Base-by-base conservation (phyloP, 2,888 invertebrate genomes). In the Ypsolopha scabrella region DNA sequence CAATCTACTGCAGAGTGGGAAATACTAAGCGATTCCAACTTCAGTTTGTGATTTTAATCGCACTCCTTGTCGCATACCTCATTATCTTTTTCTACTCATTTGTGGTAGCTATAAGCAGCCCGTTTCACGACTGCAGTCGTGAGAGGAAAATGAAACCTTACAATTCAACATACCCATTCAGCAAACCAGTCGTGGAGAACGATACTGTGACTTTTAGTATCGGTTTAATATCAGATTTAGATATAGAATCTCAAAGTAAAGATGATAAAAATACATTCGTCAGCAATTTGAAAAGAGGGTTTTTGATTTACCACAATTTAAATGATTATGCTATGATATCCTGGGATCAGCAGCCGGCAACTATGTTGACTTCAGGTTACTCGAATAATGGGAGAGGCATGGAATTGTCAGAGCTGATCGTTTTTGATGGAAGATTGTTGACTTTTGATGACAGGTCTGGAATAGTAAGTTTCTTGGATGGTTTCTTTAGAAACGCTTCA, bases 371-470 rank as follows among this genome's bases (percentile, higher is more conserved):
- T 13, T 94, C 95, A 0, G 90, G 90, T 38, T 91, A 94, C 66
- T 89, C 94, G 0, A 88, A 93, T 55, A 96, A 94, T 68, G 97
- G 94, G 3, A 88, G 98, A 61, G 97, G 97, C 1, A 98, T 99
- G 98, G 99, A 99, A 72, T 86, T 99, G 6, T 99, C 98, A 0
- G 99, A 99, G 70, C 85, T 99, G 52, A 91, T 95, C 53, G 94
- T 95, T 0, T 99, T 95, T 73, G 93, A 99, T 86, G 98, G 98
- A 0, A 91, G 90, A 72, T 79, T 99, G 41, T 88, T 96, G 38
- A 92, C 95, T 6, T 94, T 98, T 70, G 99, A 99, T 80, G 99
- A 99, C 79, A 88, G 98, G 58, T 98, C 99, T 36, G 99, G 99
- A 10, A 87, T 94, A 71, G 87, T 87, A 64, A 73, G 74, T 65